Base-by-base conservation (phyloP, 2,888 invertebrate species). In the Chirona hameri region DNA sequence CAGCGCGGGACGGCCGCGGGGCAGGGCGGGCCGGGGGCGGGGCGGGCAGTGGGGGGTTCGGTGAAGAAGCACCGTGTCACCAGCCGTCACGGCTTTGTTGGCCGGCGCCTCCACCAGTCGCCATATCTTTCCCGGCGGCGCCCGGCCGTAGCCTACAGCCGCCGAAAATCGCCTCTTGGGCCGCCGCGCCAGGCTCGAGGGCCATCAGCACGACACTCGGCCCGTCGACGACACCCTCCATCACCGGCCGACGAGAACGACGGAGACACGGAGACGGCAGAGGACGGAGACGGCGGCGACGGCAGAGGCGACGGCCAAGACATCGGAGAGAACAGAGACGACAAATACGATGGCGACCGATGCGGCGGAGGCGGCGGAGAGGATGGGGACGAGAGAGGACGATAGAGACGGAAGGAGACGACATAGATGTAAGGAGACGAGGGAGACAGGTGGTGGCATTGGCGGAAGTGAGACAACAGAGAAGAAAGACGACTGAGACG, bases 181-280 rank as follows among this genome's bases (percentile, higher is more conserved):
- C 65, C 65, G n/a, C 65, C n/a, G 27, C n/a, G 65, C 1, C 65
- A 10, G n/a, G 27, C n/a, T 7, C 10, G n/a, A 27, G n/a, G 65
- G 65, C 65, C 65, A 65, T 65, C 65, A n/a, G 27, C n/a, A 5
- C 65, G 65, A n/a, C 65, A 65, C 65, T 65, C 65, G n/a, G 65
- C 7, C 27, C 10, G 27, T 27, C 65, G 65, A n/a, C 65, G 65
- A n/a, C 18, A 18, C 52, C 52, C 52, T 52, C 52, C 52, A 52
- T 52, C 65, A n/a, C n/a, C 65, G 27, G 65, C 65, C 10, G 65
- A 65, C 65, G 65, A 27, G n/a, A 2, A 60, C 60, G 60, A 24
- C 60, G 7, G 60, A 55, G 24, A 7, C 60, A 7, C 24, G 21
- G 24, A 60, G 60, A 65, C 27, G 65, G 65, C 27, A n/a, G 65